phyloP scores from a whole-genome alignment of 1,140 invertebrate genomes.

The Teleopsis dalmanni region DNA sequence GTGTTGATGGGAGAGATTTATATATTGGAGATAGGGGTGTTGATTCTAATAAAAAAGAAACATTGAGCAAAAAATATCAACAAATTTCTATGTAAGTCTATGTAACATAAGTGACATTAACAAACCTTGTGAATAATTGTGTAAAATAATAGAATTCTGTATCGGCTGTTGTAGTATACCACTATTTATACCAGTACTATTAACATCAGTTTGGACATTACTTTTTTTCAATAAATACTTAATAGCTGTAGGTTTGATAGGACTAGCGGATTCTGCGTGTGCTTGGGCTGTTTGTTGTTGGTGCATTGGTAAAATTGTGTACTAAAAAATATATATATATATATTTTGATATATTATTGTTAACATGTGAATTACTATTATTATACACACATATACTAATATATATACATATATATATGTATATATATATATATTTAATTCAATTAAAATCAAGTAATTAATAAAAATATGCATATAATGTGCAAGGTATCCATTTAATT shows the following conservation, averaged over 20 bases:
- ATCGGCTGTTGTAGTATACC: constrained; percentile 14
- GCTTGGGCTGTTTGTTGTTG: constrained; percentile 20
- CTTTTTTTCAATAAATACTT: constrained; percentile 32
- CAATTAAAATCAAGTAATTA: no score
- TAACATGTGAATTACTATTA: no score
- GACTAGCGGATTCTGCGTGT: constrained; percentile 3
- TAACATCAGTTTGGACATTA: constrained; percentile 18
- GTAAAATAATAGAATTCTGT: constrained; percentile 31
- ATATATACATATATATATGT: no score
- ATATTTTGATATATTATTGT: no score
- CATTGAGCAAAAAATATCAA: not conserved
- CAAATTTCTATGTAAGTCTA: not conserved
- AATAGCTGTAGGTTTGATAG: constrained; percentile 5
- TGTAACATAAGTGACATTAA: not conserved
- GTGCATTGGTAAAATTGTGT: constrained; percentile 21
- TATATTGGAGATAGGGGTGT: constrained; percentile 30
- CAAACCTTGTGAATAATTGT: constrained; percentile 21
- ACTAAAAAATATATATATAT: constrained; percentile 18
- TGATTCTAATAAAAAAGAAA: constrained; percentile 19
- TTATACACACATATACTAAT: no score
- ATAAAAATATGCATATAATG: not conserved
- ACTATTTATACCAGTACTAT: constrained; percentile 1
- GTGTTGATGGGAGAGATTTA: constrained; percentile 37
- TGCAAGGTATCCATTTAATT: not conserved
- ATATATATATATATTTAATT: no score